Base-by-base conservation (phyloP, 2,113 vertebrate genomes). In the Cyanoramphus novaezelandiae region DNA sequence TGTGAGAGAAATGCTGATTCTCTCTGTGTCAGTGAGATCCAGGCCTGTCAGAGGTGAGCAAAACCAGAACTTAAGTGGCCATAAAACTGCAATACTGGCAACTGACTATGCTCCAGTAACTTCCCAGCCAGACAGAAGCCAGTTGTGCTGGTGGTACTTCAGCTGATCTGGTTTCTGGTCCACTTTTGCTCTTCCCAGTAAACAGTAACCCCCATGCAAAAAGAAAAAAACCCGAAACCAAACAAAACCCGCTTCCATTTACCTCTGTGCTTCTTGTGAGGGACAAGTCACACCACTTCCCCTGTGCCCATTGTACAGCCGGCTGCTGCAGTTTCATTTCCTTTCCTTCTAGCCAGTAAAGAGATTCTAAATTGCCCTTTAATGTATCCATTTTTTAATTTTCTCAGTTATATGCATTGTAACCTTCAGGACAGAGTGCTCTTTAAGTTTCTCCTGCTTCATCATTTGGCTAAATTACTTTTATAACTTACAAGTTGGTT, bases 21-120 rank as follows among this genome's bases (percentile, higher is more conserved):
- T 53, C 7, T 25, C 59, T 72, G 47, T 92, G 18, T 35, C 67
- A 57, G 35, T 8, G 31, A 76, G 35, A 72, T 65, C 57, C 67
- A 50, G 33, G 7, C 15, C 35, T 1, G 0, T 46, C 24, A 62
- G 7, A 8, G 1, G 3, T 72, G 35, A n/a, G 39, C 25, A 76
- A 91, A 76, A 50, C 23, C n/a, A 62, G 18, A 67, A 37, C 21
- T 63, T 39, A 43, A 31, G 9, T 28, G 39, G 9, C 44, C 44
- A 85, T 44, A 82, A 79, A 76, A 60, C 31, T 39, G 4, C n/a
- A 33, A 75, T 50, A 33, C 25, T 89, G 53, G 21, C 13, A 86
- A 17, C 20, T 68, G 47, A 17, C 28, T 12, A 23, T 18, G 17
- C 15, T 77, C 8, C 25, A 29, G 31, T 59, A 28, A 28, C 15